A percentile compares a stretch with the other conserved stretches of the same genome.
Evolutionary conservation across 2,888 invertebrate genomes (phyloP).

Genomic region (Noctuana brunneofusca): DNA sequence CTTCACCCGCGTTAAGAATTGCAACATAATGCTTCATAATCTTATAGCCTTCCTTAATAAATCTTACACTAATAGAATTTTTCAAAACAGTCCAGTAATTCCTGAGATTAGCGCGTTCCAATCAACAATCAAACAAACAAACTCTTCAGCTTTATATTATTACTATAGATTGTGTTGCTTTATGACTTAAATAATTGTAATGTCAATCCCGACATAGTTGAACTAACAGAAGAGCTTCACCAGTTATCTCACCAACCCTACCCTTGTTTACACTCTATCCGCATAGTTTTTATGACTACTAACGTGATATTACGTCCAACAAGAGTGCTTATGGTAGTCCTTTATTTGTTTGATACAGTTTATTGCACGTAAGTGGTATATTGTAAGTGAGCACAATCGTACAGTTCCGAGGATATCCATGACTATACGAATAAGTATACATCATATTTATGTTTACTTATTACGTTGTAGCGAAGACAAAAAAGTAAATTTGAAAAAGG

Average conservation of each 20-base stretch:
- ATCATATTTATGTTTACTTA: background rate
- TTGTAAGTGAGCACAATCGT: slow-evolving; percentile 52
- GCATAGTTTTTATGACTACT: slow-evolving; percentile 76
- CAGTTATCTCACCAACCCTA: slow-evolving; percentile 52
- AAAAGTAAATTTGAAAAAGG: background rate
- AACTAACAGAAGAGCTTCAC: slow-evolving; percentile 44
- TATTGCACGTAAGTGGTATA: slow-evolving; percentile 64
- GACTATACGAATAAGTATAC: background rate
- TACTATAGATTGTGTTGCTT: too few species aligned
- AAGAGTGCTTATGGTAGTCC: slow-evolving; percentile 63
- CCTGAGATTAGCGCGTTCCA: too few species aligned
- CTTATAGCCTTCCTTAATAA: too few species aligned
- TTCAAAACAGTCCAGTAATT: too few species aligned
- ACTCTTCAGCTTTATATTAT: too few species aligned
- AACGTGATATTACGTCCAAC: slow-evolving; percentile 67
- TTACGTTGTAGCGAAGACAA: background rate
- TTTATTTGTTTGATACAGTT: slow-evolving; percentile 71
- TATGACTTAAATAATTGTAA: background rate
- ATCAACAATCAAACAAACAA: too few species aligned
- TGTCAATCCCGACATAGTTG: background rate
- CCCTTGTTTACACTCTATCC: slow-evolving; percentile 75
- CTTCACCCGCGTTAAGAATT: too few species aligned
- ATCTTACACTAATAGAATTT: too few species aligned
- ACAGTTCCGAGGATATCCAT: slow-evolving; percentile 39
- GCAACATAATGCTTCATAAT: too few species aligned